Conservation (phyloP, 2,113 vertebrate genomes). For the Oxygymnocypris stewartii region DNA sequence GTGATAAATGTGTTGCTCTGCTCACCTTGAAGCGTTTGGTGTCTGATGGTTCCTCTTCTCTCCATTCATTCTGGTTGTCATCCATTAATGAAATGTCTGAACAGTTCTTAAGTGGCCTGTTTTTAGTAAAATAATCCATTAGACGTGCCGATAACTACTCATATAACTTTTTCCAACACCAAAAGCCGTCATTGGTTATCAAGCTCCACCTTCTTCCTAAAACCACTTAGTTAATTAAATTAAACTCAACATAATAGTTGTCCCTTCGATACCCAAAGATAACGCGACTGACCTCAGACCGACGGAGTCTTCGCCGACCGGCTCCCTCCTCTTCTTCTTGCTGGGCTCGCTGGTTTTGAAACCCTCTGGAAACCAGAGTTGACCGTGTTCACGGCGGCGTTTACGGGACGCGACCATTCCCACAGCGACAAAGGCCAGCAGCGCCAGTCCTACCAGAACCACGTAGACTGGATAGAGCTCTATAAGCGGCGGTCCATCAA, state of each 20-base stretch:
- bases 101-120: conserved; percentile 90
- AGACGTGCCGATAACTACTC: conserved; percentile 45
- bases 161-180: background rate
- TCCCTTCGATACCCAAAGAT: conserved; percentile 34
- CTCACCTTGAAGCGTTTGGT: conserved; percentile 92
- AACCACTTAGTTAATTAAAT: conserved; percentile 16
- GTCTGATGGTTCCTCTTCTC: conserved; percentile 85
- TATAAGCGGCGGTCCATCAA: conserved; percentile 58
- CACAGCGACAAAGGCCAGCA: conserved; percentile 81
- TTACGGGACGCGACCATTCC: conserved; percentile 91
- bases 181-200: background rate
- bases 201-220: background rate
- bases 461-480: conserved; percentile 84
- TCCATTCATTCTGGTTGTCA: conserved; percentile 93
- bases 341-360: conserved; percentile 94
- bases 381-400: conserved; percentile 92
- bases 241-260: conserved; percentile 42
- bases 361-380: conserved; percentile 98
- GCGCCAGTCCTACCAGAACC: conserved; percentile 74
- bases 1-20: background rate
- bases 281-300: conserved; percentile 89
- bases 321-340: conserved; percentile 96
- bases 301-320: conserved; percentile 94
- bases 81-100: conserved; percentile 93
- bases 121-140: conserved; percentile 56